Conservation (phyloP, 2,113 vertebrate genomes). For the Sterrhoptilus dennistouni region DNA sequence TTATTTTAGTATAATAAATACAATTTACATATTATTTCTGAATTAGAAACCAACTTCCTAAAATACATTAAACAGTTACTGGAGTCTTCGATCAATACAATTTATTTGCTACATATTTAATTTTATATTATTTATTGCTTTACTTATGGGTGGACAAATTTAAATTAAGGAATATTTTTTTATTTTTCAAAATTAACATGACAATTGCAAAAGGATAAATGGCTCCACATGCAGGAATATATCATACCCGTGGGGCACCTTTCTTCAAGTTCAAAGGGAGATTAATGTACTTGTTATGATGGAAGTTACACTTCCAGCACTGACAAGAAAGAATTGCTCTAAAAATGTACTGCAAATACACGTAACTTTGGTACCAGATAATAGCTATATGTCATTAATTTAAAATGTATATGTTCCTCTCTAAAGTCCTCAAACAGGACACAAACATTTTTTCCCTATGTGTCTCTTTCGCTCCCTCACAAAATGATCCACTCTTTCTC, state of each 20-base stretch:
- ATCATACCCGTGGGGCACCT: not conserved
- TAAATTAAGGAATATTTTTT: not conserved
- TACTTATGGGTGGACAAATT: not conserved
- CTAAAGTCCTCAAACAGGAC: not conserved
- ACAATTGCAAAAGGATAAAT: constrained; percentile 11
- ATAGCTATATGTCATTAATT: not conserved
- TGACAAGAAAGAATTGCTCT: not conserved
- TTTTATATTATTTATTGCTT: not conserved
- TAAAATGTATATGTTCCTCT: not conserved
- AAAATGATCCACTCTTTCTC: not conserved
- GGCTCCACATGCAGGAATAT: not conserved
- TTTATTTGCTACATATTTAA: not conserved
- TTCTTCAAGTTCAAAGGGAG: not conserved
- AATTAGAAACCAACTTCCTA: not conserved
- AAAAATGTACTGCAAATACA: not conserved
- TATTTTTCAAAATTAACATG: constrained; percentile 15
- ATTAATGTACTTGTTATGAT: not conserved
- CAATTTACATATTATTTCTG: not conserved
- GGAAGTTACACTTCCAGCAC: not conserved
- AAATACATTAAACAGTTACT: not conserved
- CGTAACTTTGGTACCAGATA: not conserved
- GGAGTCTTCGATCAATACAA: not conserved
- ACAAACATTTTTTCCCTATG: not conserved
- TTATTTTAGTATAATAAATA: not conserved
- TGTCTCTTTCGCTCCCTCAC: not conserved